A percentile compares a stretch with the other conserved stretches of the same genome.
phyloP scores from a whole-genome alignment of 2,888 invertebrate species.

The Andrena hattorfiana region DNA sequence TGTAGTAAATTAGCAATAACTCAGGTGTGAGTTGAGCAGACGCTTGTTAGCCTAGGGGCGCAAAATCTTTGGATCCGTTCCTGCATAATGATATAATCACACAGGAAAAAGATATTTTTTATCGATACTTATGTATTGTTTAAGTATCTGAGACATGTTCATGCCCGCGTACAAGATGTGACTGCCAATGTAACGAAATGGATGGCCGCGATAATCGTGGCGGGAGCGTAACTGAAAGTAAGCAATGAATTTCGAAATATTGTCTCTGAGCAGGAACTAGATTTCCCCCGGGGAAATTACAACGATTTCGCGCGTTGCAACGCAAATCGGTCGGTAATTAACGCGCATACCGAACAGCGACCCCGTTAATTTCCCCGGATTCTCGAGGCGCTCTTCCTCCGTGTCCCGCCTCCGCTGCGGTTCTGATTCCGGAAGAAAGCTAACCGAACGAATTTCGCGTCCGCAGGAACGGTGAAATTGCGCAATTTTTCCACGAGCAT shows the following conservation, averaged over 20 bases:
- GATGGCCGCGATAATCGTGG: too few species aligned
- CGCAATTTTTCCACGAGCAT: slow-evolving; percentile 82
- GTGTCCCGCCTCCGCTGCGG: slow-evolving; percentile 33
- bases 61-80: too few species aligned
- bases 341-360: slow-evolving; percentile 52
- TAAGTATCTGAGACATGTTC: neutral
- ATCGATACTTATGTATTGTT: neutral
- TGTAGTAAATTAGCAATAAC: too few species aligned
- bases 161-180: neutral
- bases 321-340: slow-evolving; percentile 50
- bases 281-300: slow-evolving; percentile 36
- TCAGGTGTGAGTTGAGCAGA: too few species aligned
- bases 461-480: slow-evolving; percentile 80
- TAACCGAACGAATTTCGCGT: slow-evolving; percentile 68
- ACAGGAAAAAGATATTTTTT: too few species aligned
- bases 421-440: slow-evolving; percentile 77
- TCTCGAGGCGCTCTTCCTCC: slow-evolving; percentile 31
- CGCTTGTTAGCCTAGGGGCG: too few species aligned
- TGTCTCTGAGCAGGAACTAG: neutral
- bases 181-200: neutral
- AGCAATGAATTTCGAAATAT: slow-evolving; percentile 36
- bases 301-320: slow-evolving; percentile 34
- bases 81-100: too few species aligned
- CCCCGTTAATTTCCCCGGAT: slow-evolving; percentile 61
- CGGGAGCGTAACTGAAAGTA: slow-evolving; percentile 11